Evolutionary conservation across 2,888 invertebrate species (phyloP), one percentile per base, ranked within the genome.

Genomic region (Euplagia quadripunctaria): DNA sequence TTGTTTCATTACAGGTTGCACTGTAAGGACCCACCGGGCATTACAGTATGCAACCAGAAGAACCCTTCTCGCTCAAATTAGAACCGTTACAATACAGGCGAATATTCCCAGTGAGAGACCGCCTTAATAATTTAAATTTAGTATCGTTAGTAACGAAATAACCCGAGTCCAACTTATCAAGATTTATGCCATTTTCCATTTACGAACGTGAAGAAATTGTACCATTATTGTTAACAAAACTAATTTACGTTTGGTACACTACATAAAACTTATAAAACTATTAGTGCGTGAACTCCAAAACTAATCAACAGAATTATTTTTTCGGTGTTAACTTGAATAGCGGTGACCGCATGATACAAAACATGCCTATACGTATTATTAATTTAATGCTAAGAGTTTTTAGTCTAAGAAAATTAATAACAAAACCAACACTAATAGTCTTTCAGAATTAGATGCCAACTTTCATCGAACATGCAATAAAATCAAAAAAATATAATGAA

Each of bases 191-290:
- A 46, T 51, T 41, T 43, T 14, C 1, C 51, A 41, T 14, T 67
- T 52, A 67, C 20, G 14, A 52, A 51, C 51, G 14, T 52, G 51
- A 67, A 52, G 31, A 14, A 41, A 31, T 49, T n/a, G 20, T 20
- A 67, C 51, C 16, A 1, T 67, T 67, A 14, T 46, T 52, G 17
- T 16, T 67, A 67, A 67, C 51, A 49, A 66, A 66, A 66, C 67
- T 52, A 67, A 67, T 67, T 52, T 67, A 41, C 41, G 20, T 17
- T 51, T 31, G 4, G 8, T 20, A 51, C 17, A 41, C 7, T 42
- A 58, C 31, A 14, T 64, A 42, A 41, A 64, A 9, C 41, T 14
- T 64, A 64, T 64, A 14, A 31, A 64, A 64, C 16, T 64, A 16
- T 64, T 64, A 43, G 43, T 42, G 43, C 42, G 64, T 64, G n/a